Evolutionary conservation across 2,888 invertebrate genomes (phyloP).

Genomic region (Papilio gigon): DNA sequence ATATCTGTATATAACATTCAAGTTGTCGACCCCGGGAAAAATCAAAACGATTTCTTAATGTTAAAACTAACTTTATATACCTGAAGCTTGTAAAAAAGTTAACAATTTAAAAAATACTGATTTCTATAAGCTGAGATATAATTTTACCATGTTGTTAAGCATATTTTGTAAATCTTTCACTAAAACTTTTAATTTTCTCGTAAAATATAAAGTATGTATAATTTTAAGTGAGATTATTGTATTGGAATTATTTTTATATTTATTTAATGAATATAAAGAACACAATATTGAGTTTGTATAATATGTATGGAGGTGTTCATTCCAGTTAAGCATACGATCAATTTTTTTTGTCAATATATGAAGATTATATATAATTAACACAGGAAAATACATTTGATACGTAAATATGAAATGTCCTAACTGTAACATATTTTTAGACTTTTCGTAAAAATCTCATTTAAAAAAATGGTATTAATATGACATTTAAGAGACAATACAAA

Average conservation of each 20-base stretch:
- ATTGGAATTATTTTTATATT: constrained; percentile 76
- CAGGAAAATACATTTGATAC: neutral
- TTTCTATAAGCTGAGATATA: constrained; percentile 20
- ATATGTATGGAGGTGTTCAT: constrained; percentile 43
- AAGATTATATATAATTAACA: neutral
- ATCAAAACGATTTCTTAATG: too few species aligned
- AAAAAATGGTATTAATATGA: neutral
- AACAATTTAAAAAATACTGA: neutral
- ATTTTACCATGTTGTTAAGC: constrained; percentile 34
- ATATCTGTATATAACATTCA: neutral
- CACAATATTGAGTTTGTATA: constrained; percentile 47
- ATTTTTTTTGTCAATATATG: neutral
- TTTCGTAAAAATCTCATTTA: neutral
- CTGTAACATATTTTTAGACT: neutral
- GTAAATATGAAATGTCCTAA: neutral
- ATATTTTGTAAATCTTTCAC: constrained; percentile 41
- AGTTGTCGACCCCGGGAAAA: neutral
- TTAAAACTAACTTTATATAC: too few species aligned
- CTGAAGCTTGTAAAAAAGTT: too few species aligned
- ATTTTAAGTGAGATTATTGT: constrained; percentile 74
- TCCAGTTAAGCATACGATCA: constrained; percentile 41
- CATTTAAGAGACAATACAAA: neutral
- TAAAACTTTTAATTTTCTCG: constrained; percentile 44
- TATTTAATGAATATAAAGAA: constrained; percentile 49
- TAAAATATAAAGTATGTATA: constrained; percentile 51